Percentiles rank a stretch among this genome's conserved stretches.
phyloP scores from a whole-genome alignment of 2,888 invertebrate species.

The Julus scanicus region DNA sequence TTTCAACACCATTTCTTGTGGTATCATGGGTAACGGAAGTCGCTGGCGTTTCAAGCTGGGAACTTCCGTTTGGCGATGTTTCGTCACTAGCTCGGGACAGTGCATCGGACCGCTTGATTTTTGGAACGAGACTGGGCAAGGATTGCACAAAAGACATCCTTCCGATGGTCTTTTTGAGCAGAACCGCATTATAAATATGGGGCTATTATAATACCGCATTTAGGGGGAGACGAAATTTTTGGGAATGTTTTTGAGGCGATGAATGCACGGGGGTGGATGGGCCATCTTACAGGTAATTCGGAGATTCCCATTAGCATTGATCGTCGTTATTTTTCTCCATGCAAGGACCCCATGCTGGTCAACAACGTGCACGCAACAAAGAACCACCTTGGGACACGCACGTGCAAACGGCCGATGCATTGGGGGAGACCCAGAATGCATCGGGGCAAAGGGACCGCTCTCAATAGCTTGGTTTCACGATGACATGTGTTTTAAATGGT shows the following conservation, averaged over 20 bases:
- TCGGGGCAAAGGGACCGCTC: background rate
- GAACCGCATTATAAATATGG: background rate
- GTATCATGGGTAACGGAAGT: background rate
- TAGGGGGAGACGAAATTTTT: background rate
- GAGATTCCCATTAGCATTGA: background rate
- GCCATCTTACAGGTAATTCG: background rate
- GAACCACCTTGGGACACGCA: constrained; percentile 18
- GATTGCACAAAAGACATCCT: constrained; percentile 20
- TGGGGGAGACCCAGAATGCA: background rate
- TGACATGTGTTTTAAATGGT: background rate
- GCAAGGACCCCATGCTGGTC: background rate
- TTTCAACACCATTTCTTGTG: too few species aligned
- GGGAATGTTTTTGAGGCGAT: background rate
- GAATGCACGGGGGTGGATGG: constrained; percentile 13
- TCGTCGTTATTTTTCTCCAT: background rate
- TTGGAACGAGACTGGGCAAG: background rate
- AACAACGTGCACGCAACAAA: background rate
- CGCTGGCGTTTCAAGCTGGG: background rate
- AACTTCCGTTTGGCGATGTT: background rate
- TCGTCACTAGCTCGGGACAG: background rate
- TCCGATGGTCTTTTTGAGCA: background rate
- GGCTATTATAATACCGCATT: background rate
- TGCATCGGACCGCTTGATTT: background rate
- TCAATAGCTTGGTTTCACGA: background rate
- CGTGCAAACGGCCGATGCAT: background rate